phyloP scores from a whole-genome alignment of 1,140 invertebrate genomes.

The Carcinoscorpius rotundicauda region DNA sequence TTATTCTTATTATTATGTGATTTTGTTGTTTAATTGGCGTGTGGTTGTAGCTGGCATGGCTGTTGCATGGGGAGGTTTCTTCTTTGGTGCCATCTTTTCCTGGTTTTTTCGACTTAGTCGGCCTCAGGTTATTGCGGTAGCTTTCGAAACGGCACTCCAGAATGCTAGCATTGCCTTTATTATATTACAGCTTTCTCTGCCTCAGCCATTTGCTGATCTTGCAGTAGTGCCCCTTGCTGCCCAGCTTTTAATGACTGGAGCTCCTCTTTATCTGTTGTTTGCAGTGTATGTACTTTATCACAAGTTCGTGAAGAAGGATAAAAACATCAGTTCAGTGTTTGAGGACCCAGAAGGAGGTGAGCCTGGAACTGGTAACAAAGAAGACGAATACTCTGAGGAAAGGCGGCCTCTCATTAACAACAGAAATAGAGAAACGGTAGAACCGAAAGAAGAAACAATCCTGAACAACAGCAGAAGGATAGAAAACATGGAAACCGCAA shows the following conservation, averaged over 20 bases:
- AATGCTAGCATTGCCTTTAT: conserved; percentile 67
- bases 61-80: conserved; percentile 39
- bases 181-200: conserved; percentile 43
- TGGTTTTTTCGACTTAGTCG: conserved; percentile 5
- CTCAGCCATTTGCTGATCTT: conserved; percentile 33
- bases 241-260: conserved; percentile 24
- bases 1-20: conserved; percentile 37
- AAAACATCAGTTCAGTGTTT: too few species aligned
- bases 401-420: too few species aligned
- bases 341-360: too few species aligned
- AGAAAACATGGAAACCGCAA: too few species aligned
- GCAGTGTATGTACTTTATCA: too few species aligned
- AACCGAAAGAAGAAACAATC: too few species aligned
- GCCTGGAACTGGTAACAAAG: too few species aligned
- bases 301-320: too few species aligned
- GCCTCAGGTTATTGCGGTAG: conserved; percentile 9
- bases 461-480: too few species aligned
- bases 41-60: conserved; percentile 31
- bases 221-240: conserved; percentile 31
- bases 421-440: too few species aligned
- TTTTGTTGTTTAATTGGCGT: conserved; percentile 32
- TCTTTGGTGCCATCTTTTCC: conserved; percentile 30
- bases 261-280: conserved; percentile 16
- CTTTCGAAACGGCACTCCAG: conserved; percentile 15
- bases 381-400: too few species aligned